A percentile compares a stretch with the other conserved stretches of the same genome.
Evolutionary conservation across 2,797 vertebrate species (phyloP).

Genomic region (Brachyalestes nurse): DNA sequence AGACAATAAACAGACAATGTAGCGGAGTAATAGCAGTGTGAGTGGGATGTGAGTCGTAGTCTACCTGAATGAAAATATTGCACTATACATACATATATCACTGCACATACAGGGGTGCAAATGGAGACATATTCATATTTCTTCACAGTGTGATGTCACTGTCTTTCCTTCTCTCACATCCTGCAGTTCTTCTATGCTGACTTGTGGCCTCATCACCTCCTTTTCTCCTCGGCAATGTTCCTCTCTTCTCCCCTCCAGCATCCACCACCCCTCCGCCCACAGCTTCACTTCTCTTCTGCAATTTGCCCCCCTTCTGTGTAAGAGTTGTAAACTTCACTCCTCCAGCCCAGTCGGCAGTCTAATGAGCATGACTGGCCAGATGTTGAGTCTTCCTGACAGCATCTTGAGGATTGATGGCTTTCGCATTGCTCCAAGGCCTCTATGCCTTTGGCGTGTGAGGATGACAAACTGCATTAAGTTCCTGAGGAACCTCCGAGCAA

Average conservation of each 20-base stretch:
- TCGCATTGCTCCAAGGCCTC: not conserved
- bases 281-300: constrained; percentile 2
- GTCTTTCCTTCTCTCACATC: not conserved
- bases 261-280: constrained; percentile 17
- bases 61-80: too few species aligned
- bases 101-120: too few species aligned
- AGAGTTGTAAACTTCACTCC: constrained; percentile 23
- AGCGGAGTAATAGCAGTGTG: too few species aligned
- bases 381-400: constrained; percentile 37
- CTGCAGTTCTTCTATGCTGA: not conserved
- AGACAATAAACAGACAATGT: too few species aligned
- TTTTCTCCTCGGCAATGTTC: constrained; percentile 13
- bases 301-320: not conserved
- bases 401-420: constrained; percentile 32
- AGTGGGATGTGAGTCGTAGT: not conserved
- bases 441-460: constrained; percentile 1
- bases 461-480: constrained; percentile 6
- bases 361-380: constrained; percentile 37
- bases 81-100: too few species aligned
- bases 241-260: not conserved
- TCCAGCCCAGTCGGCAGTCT: constrained; percentile 32
- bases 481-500: constrained; percentile 24
- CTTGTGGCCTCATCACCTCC: not conserved
- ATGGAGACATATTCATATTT: not conserved
- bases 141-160: constrained; percentile 5